phyloP scores from a whole-genome alignment of 2,113 vertebrate genomes.

The Oncorhynchus clarkii region DNA sequence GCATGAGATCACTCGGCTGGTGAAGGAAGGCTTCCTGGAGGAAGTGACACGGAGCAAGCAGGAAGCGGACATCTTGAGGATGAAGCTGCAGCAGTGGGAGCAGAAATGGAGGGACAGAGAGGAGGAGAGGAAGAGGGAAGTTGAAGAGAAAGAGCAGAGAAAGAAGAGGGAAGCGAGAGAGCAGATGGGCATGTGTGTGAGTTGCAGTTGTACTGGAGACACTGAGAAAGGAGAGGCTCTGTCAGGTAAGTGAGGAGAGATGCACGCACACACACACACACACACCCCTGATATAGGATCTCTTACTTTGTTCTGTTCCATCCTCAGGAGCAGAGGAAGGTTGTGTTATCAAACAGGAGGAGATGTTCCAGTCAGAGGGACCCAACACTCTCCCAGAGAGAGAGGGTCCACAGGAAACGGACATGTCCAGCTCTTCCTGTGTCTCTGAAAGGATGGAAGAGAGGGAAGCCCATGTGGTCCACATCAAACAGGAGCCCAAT shows the following conservation, averaged over 20 bases:
- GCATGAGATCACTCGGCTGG: constrained; percentile 51
- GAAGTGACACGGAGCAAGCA: constrained; percentile 44
- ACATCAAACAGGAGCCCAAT: constrained; percentile 19
- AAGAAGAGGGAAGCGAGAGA: background rate
- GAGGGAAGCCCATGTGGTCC: background rate
- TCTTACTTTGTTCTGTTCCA: no score
- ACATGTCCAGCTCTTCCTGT: no score
- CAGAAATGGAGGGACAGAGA: no score
- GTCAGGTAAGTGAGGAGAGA: no score
- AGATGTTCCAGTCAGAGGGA: no score
- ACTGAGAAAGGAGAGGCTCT: background rate
- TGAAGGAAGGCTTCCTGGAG: constrained; percentile 53
- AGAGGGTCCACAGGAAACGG: no score
- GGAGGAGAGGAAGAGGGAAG: no score
- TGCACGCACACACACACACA: no score
- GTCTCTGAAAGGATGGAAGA: background rate
- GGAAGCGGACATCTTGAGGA: constrained; percentile 39
- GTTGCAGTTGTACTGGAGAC: constrained; percentile 28
- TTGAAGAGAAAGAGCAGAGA: constrained; percentile 1
- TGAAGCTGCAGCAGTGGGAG: constrained; percentile 47
- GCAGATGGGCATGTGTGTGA: constrained; percentile 15
- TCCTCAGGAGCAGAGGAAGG: no score
- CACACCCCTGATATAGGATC: no score
- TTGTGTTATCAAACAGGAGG: no score
- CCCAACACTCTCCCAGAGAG: no score